Percentiles rank a stretch among this genome's conserved stretches.
Conservation (phyloP, 2,113 vertebrate genomes). For the Gymnobelideus leadbeateri region DNA sequence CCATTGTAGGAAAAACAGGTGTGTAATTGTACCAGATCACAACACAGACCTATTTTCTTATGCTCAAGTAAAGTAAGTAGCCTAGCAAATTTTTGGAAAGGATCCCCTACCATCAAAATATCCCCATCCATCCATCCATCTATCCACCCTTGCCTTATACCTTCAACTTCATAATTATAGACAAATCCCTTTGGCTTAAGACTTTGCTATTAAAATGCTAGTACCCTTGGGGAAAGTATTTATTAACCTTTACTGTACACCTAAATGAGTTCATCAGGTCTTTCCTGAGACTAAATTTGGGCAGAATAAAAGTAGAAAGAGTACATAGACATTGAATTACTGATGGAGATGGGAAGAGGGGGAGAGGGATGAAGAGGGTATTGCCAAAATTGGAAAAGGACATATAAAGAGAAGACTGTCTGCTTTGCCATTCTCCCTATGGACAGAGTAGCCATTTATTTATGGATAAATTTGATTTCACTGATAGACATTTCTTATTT, state of each 20-base stretch:
- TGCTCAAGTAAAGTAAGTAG: neutral
- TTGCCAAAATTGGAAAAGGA: neutral
- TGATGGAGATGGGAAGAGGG: neutral
- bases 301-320: neutral
- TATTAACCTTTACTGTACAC: neutral
- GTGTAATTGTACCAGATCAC: neutral
- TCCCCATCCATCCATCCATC: neutral
- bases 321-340: neutral
- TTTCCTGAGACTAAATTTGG: neutral
- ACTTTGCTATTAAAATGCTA: neutral
- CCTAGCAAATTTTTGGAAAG: neutral
- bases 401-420: neutral
- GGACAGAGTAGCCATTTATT: neutral
- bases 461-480: neutral
- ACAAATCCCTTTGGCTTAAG: neutral
- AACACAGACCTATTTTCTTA: neutral
- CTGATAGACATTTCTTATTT: neutral
- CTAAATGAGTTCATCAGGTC: slow-evolving; percentile 10
- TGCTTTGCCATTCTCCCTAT: neutral
- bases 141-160: neutral
- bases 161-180: neutral
- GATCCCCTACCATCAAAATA: neutral
- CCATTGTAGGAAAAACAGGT: neutral
- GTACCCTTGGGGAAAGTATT: neutral
- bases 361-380: neutral